Conservation (phyloP, 2,113 vertebrate species). For the Xyrauchen texanus region DNA sequence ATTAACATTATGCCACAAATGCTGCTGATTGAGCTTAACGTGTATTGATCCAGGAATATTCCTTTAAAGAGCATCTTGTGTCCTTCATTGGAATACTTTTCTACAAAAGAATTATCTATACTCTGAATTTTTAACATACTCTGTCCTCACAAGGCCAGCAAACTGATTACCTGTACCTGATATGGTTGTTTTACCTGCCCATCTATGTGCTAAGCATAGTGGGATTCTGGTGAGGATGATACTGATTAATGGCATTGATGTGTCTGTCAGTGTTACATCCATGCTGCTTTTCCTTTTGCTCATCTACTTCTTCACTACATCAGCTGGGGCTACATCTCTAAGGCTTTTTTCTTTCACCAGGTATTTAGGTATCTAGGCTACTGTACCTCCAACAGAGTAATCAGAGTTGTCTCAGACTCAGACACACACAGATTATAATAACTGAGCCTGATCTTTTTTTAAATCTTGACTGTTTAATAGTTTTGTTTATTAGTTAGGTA, state of each 20-base stretch:
- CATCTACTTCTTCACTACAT: conserved; percentile 75
- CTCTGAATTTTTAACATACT: neutral
- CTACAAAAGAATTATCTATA: neutral
- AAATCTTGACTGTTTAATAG: neutral
- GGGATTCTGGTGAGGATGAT: conserved; percentile 80
- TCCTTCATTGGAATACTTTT: too few relatives aligned
- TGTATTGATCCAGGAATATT: too few relatives aligned
- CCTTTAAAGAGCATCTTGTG: too few relatives aligned
- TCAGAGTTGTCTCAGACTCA: neutral
- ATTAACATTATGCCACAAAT: too few relatives aligned
- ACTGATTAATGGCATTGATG: conserved; percentile 76
- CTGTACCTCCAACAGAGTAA: conserved; percentile 2
- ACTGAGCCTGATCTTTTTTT: too few relatives aligned
- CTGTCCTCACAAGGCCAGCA: too few relatives aligned
- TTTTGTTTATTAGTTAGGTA: neutral
- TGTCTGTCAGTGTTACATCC: conserved; percentile 75
- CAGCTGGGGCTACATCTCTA: conserved; percentile 82
- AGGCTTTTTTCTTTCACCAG: conserved; percentile 78
- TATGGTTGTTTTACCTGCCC: conserved; percentile 74
- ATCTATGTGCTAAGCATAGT: conserved; percentile 76
- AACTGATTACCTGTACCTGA: conserved; percentile 73
- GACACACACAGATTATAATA: neutral
- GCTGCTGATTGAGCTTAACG: too few relatives aligned
- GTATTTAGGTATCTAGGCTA: conserved; percentile 47
- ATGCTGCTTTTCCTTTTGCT: conserved; percentile 77